A percentile compares a stretch with the other conserved stretches of the same genome.
Evolutionary conservation across 2,888 invertebrate species (phyloP).

Genomic region (Erebia epiphron): DNA sequence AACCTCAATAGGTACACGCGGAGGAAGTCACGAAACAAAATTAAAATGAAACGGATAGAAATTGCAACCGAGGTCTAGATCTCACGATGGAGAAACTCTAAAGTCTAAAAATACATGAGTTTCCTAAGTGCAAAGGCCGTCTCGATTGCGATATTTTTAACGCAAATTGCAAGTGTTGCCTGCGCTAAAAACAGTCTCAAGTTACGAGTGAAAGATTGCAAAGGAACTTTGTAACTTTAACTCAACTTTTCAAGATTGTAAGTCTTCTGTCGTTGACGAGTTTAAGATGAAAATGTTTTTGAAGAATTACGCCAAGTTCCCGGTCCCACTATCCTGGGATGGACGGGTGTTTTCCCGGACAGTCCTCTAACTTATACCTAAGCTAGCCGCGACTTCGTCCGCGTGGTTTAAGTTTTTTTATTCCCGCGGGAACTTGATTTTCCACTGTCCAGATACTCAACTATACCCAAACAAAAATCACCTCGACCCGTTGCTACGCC

Average conservation of each 20-base stretch:
- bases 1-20: too few relatives aligned
- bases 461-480: not conserved
- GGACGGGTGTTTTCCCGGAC: not conserved
- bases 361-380: not conserved
- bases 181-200: not conserved
- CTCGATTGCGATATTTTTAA: not conserved
- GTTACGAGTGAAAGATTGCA: not conserved
- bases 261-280: constrained; percentile 3
- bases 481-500: too few relatives aligned
- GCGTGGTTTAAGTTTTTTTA: too few relatives aligned
- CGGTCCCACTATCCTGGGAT: not conserved
- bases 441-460: too few relatives aligned
- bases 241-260: constrained; percentile 1
- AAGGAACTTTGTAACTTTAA: constrained; percentile 16
- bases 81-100: not conserved
- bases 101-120: not conserved
- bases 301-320: not conserved
- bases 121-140: not conserved
- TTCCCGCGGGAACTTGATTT: too few relatives aligned
- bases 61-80: too few relatives aligned
- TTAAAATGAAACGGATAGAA: too few relatives aligned
- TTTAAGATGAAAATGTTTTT: constrained; percentile 10
- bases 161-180: not conserved
- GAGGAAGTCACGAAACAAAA: too few relatives aligned
- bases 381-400: too few relatives aligned